Base-by-base conservation (phyloP, 2,888 invertebrate genomes). In the Leptopterna dolabrata region DNA sequence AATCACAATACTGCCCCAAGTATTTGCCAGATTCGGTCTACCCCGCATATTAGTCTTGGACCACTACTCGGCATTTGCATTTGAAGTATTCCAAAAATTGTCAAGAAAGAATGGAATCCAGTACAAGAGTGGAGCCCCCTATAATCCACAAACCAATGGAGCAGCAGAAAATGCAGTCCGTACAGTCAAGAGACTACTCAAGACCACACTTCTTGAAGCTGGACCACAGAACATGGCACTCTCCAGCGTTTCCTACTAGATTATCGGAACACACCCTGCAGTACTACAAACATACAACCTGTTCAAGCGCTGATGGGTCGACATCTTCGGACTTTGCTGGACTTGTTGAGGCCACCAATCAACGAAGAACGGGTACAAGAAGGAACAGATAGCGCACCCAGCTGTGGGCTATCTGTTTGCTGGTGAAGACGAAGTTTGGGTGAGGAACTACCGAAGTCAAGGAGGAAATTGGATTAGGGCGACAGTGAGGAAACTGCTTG, bases 121-220 rank as follows among this genome's bases (percentile, higher is more conserved):
- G 19, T 76, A 43, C 43, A 30, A 41, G 43, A 14, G 43, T 43
- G 43, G 76, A 6, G 76, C 76, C 3, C 41, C 76, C 6, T 76
- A 43, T n/a, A 43, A 13, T 6, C 43, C 76, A 13, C 41, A 43
- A 41, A 76, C 16, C 0, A 76, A 76, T 43, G 76, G 76, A 1
- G 76, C 76, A 14, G 76, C 76, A n/a, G 81, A 81, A 14, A 81
- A 81, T 51, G 45, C 81, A 27, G 81, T 81, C n/a, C 24, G 30
- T 11, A 47, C 29, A 16, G 27, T 47, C 4, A 81, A 81, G 27
- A 19, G 81, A 27, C 7, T 27, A 4, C 51, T 51, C 2, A 51
- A 51, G 11, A 47, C 51, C 1, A 27, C 51, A 1, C 2, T 81
- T 4, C 24, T 0, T 3, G 29, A 51, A 7, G 11, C 1, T 1